Conservation (phyloP, 2,797 vertebrate genomes). For the Trachurus trachurus region DNA sequence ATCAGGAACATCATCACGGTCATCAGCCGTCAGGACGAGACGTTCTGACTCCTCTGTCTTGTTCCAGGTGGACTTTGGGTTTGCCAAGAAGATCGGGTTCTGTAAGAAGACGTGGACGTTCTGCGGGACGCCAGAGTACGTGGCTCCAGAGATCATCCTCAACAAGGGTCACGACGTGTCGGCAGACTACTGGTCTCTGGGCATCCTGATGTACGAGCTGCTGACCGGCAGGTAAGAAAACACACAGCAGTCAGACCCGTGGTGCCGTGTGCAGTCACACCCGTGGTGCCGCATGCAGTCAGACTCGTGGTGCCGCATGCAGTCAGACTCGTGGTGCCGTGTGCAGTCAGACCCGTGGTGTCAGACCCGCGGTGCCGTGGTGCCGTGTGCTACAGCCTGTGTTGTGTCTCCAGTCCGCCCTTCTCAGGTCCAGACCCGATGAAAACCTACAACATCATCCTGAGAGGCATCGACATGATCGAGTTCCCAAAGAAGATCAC, state of each 20-base stretch:
- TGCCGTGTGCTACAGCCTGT: neutral
- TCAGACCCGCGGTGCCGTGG: no score
- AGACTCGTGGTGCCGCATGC: no score
- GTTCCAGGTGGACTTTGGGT: constrained; percentile 96
- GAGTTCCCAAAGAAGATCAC: constrained; percentile 99
- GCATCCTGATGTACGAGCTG: constrained; percentile 98
- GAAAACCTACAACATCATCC: constrained; percentile 98
- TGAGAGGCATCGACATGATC: constrained; percentile 98
- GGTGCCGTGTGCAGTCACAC: rapidly evolving
- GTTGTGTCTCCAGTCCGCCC: constrained; percentile 88
- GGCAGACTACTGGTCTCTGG: constrained; percentile 98
- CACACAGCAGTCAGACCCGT: neutral
- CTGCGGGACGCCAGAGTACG: constrained; percentile 97
- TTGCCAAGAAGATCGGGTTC: constrained; percentile 98
- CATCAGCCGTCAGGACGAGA: neutral
- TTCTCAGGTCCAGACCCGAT: constrained; percentile 98
- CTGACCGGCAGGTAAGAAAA: constrained; percentile 94
- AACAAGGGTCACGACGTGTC: constrained; percentile 99
- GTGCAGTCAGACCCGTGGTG: no score
- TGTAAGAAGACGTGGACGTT: constrained; percentile 99
- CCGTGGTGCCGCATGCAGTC: no score
- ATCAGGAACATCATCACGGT: no score
- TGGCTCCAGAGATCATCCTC: constrained; percentile 98
- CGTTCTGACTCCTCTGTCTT: no score
- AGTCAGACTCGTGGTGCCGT: no score